Conservation (phyloP, 2,888 invertebrate species). For the Cryptus viduatorius region DNA sequence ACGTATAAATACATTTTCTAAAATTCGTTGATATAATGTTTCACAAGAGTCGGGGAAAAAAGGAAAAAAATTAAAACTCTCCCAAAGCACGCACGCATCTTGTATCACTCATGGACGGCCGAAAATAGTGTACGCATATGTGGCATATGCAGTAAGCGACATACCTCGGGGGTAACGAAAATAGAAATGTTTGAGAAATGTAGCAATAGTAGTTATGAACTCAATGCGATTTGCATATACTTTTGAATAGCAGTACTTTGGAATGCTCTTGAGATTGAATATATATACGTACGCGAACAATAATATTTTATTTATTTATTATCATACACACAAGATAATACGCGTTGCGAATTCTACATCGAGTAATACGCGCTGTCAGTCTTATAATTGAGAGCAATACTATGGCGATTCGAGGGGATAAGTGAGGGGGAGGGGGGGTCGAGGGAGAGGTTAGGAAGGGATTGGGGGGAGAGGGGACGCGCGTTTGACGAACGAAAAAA, state of each 20-base stretch:
- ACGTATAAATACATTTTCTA: conserved; percentile 11
- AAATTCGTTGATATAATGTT: conserved; percentile 1
- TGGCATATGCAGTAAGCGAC: neutral
- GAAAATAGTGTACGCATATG: conserved; percentile 3
- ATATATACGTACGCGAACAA: neutral
- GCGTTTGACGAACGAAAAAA: neutral
- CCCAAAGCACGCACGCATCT: neutral
- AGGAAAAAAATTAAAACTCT: neutral
- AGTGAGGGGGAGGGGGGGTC: neutral
- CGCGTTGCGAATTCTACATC: conserved; percentile 66
- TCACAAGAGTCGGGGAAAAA: neutral
- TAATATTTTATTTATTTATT: conserved; percentile 46
- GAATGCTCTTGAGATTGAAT: conserved; percentile 28
- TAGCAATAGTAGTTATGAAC: neutral
- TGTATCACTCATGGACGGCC: conserved; percentile 6
- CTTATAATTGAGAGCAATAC: conserved; percentile 73
- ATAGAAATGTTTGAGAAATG: neutral
- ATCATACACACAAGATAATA: conserved; percentile 50
- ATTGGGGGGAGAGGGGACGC: neutral
- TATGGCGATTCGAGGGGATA: conserved; percentile 56
- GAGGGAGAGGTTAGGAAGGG: neutral
- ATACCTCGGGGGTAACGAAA: neutral
- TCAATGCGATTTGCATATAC: neutral
- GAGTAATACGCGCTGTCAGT: conserved; percentile 71
- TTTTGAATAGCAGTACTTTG: conserved; percentile 1